Evolutionary conservation across 2,113 vertebrate species (phyloP).

Genomic region (Agapornis roseicollis): DNA sequence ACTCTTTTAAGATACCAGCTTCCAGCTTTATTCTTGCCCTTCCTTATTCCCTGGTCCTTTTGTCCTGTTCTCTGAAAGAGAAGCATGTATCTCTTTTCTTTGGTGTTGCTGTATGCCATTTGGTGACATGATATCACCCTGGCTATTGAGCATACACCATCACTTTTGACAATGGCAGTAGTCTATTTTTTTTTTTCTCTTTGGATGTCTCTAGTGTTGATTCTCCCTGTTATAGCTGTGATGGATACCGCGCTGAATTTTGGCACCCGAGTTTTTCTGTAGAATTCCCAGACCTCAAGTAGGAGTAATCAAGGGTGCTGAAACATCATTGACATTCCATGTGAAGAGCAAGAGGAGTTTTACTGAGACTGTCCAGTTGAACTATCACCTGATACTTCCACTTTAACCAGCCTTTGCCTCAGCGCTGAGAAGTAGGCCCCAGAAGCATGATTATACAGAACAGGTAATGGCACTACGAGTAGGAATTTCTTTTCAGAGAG

Average conservation of each 20-base stretch:
- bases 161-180: not conserved
- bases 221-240: not conserved
- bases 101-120: not conserved
- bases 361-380: not conserved
- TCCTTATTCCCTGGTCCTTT: not conserved
- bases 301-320: not conserved
- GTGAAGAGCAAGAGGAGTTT: not conserved
- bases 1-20: not conserved
- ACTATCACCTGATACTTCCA: not conserved
- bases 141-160: not conserved
- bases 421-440: not conserved
- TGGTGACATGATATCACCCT: not conserved
- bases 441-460: not conserved
- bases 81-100: fast-evolving
- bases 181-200: not conserved
- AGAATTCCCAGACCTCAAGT: not conserved
- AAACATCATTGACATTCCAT: not conserved
- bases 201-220: not conserved
- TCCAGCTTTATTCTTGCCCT: not conserved
- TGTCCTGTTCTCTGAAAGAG: not conserved
- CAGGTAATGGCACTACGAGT: not conserved
- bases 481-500: not conserved
- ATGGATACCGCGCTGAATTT: not conserved
- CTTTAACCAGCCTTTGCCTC: not conserved
- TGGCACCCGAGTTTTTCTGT: not conserved